Evolutionary conservation across 2,113 vertebrate species (phyloP).

Genomic region (Corynorhinus townsendii): DNA sequence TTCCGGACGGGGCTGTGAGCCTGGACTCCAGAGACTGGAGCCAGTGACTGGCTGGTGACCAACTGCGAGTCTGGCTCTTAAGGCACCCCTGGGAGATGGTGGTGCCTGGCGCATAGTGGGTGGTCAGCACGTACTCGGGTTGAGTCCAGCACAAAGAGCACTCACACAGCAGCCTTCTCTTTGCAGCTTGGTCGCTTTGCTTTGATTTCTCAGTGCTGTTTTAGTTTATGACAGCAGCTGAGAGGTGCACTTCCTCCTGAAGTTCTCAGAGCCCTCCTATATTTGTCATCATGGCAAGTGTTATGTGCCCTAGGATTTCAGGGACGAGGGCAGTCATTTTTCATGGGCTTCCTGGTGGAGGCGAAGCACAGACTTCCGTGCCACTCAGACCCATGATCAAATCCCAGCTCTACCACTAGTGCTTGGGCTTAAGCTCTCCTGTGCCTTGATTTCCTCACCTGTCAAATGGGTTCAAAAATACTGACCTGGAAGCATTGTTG

Average conservation of each 20-base stretch:
- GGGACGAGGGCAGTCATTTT: background rate
- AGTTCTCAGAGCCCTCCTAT: background rate
- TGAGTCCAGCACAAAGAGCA: background rate
- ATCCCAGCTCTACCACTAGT: background rate
- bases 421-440: background rate
- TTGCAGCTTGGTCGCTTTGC: background rate
- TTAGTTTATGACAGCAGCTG: background rate
- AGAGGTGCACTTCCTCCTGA: background rate
- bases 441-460: background rate
- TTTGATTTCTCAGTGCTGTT: background rate
- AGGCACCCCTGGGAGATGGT: background rate
- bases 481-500: too few species aligned
- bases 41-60: background rate
- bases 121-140: background rate
- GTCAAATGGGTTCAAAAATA: background rate
- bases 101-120: background rate
- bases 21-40: background rate
- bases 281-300: rapidly evolving
- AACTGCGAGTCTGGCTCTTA: background rate
- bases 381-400: rapidly evolving
- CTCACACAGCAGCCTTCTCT: background rate
- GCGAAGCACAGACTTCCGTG: too few species aligned
- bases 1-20: background rate
- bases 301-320: rapidly evolving
- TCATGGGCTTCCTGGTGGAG: background rate